These are phyloP conservation scores for Malurus splendens DNA, from an alignment of 2,797 vertebrate species.

Conservation along the genomic window DNA sequence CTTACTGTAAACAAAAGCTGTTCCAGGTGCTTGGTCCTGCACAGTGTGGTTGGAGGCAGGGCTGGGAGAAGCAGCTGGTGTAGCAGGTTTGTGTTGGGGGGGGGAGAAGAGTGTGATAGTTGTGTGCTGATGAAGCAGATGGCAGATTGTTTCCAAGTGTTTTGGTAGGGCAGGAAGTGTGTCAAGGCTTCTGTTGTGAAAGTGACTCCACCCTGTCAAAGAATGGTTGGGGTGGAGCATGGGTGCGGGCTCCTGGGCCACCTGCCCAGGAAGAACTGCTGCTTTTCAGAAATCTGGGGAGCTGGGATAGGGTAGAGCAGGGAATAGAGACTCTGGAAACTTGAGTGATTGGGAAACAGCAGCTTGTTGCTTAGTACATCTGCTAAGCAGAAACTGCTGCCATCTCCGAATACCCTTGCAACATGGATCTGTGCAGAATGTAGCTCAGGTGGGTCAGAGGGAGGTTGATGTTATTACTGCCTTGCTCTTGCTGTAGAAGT, in stretches of 20 bases:
- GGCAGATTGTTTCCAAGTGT: neutral
- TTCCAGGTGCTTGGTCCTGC: neutral
- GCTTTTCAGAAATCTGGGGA: constrained; percentile 33
- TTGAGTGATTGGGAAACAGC: neutral
- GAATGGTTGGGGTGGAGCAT: constrained; percentile 31
- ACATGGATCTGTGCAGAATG: fast-evolving
- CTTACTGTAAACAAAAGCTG: neutral
- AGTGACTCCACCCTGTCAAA: constrained; percentile 43
- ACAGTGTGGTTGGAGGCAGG: neutral
- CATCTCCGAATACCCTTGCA: neutral
- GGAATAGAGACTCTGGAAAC: neutral
- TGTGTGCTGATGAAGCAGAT: constrained; percentile 30
- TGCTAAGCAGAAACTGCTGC: neutral
- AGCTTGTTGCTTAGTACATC: neutral
- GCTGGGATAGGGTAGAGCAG: neutral
- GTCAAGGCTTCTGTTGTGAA: constrained; percentile 37
- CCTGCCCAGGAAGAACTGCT: neutral
- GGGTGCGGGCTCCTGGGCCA: neutral
- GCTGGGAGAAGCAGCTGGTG: neutral
- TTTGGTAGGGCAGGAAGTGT: constrained; percentile 6
- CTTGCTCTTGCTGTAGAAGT: neutral
- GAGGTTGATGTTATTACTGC: neutral
- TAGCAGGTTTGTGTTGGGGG: constrained; percentile 6
- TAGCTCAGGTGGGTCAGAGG: neutral
- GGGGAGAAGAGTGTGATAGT: neutral